A percentile compares a stretch with the other conserved stretches of the same genome.
Evolutionary conservation across 2,888 invertebrate genomes (phyloP).

Genomic region (Phlogophora meticulosa): DNA sequence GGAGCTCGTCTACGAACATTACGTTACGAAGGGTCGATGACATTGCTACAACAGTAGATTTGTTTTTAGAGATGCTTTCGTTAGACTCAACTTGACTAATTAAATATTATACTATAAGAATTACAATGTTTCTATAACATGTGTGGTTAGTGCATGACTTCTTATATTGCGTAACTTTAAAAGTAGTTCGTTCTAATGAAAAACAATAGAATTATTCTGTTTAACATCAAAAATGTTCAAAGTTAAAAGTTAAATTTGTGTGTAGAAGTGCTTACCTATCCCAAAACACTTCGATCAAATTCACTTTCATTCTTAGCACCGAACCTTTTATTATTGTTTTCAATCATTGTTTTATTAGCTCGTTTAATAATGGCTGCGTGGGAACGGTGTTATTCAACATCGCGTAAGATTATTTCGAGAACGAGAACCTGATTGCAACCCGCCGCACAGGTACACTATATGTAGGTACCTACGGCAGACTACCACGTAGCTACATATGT

Average conservation of each 20-base stretch:
- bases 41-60: not conserved
- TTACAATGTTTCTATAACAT: slow-evolving; percentile 23
- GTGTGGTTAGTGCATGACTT: slow-evolving; percentile 19
- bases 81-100: slow-evolving; percentile 1
- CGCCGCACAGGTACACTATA: slow-evolving; percentile 48
- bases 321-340: slow-evolving; percentile 37
- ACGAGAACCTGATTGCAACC: slow-evolving; percentile 57
- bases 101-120: slow-evolving; percentile 16
- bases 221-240: not conserved
- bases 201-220: not conserved
- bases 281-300: slow-evolving; percentile 22
- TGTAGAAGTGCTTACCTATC: not conserved
- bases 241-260: too few relatives aligned
- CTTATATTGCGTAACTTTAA: slow-evolving; percentile 1
- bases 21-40: not conserved
- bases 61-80: slow-evolving; percentile 9
- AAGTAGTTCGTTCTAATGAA: not conserved
- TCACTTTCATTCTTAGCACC: slow-evolving; percentile 39
- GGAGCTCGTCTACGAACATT: not conserved
- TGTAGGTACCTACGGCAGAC: slow-evolving; percentile 2
- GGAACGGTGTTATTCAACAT: slow-evolving; percentile 65
- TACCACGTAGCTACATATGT: not conserved
- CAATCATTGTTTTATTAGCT: slow-evolving; percentile 56
- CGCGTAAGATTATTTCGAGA: slow-evolving; percentile 64
- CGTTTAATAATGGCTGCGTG: slow-evolving; percentile 56